Percentiles rank a stretch among this genome's conserved stretches.
Conservation (phyloP, 2,113 vertebrate genomes). For the Phoxinus phoxinus region DNA sequence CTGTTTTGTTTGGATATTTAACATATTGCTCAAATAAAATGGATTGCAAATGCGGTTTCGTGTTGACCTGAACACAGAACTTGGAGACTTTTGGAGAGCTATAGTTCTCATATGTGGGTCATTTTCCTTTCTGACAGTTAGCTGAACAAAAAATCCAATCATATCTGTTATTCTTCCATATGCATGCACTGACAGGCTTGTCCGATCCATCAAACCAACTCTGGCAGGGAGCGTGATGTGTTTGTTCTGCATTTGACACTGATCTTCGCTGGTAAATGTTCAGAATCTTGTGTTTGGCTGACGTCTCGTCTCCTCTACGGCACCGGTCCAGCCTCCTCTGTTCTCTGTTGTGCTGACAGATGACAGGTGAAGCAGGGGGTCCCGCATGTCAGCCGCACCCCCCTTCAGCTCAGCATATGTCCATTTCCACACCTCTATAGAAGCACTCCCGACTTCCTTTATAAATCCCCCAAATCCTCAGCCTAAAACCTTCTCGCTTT, state of each 20-base stretch:
- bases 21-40: neutral
- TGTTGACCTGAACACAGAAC: neutral
- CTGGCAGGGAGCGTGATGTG: neutral
- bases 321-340: slow-evolving; percentile 39
- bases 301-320: neutral
- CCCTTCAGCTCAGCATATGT: slow-evolving; percentile 55
- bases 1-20: neutral
- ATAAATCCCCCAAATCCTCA: neutral
- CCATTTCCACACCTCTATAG: slow-evolving; percentile 39
- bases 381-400: slow-evolving; percentile 55
- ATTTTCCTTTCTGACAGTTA: neutral
- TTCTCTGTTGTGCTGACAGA: slow-evolving; percentile 63
- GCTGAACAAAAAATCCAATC: neutral
- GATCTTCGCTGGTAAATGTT: slow-evolving; percentile 12
- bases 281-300: neutral
- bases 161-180: slow-evolving; percentile 1
- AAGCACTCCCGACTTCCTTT: slow-evolving; percentile 36
- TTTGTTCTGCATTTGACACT: slow-evolving; percentile 3
- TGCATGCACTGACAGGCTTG: neutral
- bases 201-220: neutral
- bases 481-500: neutral
- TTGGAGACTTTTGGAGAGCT: neutral
- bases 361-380: slow-evolving; percentile 64
- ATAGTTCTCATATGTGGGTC: neutral
- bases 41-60: neutral